Evolutionary conservation across 2,797 vertebrate species (phyloP), one percentile per base, ranked within the genome.

Genomic region (Catamblyrhynchus diadema): DNA sequence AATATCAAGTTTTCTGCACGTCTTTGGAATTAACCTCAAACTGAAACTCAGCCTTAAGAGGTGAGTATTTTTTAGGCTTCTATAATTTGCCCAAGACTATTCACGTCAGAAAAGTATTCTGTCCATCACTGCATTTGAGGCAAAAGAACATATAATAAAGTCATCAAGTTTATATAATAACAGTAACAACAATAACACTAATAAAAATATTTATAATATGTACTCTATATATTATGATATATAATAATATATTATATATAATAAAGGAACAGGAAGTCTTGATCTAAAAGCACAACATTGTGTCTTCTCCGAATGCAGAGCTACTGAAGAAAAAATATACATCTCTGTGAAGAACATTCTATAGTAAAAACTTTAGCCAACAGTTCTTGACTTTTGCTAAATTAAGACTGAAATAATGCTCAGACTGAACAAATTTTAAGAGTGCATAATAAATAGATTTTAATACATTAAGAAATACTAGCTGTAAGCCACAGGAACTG

Each of bases 1-100:
- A 85, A 30, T 59, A 71, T 22, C 16, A 33, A 3, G 1, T 8
- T 21, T 71, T 90, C 51, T 72, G 27, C 22, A 72, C 0, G 0
- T 60, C 37, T 72, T 72, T 44, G 60, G 41, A 83, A 83, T 56
- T 42, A 80, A 75, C 32, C 16, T 86, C 33, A 60, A 72, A 77
- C 4, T 45, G 37, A 79, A 93, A 86, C 16, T 85, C 64, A 79
- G 57, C 39, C 57, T 78, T 81, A 78, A 53, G 47, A 70, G 47
- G 9, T 42, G 16, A 86, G 5, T 42, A 62, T 78, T 91, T 59
- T 84, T 42, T 71, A 85, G n/a, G 23, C 9, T 90, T 87, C 45
- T 67, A 17, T 65, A 60, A 87, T 44, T 48, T 81, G 20, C 21
- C 53, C 20, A 44, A 37, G 45, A 35, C 25, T 75, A 41, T 22